A percentile compares a stretch with the other conserved stretches of the same genome.
These are phyloP conservation scores for Bhutanitis thaidina DNA, from an alignment of 2,888 invertebrate species.

Conservation along the genomic window DNA sequence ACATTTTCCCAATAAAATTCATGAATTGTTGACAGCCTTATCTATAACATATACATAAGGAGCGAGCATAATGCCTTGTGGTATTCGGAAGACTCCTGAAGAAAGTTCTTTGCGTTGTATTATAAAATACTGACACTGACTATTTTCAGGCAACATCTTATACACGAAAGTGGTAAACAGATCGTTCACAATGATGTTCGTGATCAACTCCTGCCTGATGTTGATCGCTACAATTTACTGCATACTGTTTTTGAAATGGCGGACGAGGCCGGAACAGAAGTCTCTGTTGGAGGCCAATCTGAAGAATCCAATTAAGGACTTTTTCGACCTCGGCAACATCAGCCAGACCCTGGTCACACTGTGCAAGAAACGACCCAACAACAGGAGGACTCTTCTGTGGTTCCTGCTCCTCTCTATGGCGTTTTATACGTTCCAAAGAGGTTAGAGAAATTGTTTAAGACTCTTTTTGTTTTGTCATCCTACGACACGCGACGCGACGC, in stretches of 20 bases:
- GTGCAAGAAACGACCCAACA: slow-evolving; percentile 77
- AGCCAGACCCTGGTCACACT: slow-evolving; percentile 82
- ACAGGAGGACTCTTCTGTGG: slow-evolving; percentile 82
- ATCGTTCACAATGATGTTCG: slow-evolving; percentile 87
- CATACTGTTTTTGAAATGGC: slow-evolving; percentile 83
- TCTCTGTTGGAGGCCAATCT: slow-evolving; percentile 80
- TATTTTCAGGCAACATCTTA: slow-evolving; percentile 81
- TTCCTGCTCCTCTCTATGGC: slow-evolving; percentile 87
- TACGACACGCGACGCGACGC: no score
- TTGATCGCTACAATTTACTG: slow-evolving; percentile 83
- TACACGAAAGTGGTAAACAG: slow-evolving; percentile 80
- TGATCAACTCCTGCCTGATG: slow-evolving; percentile 83
- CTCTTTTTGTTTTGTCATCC: no score
- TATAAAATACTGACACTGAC: no score
- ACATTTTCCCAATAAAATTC: no score
- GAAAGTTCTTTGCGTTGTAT: no score
- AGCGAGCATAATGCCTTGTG: no score
- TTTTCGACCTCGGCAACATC: slow-evolving; percentile 86
- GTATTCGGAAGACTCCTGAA: no score
- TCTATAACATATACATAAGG: no score
- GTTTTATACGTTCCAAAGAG: slow-evolving; percentile 89
- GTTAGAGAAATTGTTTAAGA: slow-evolving; percentile 37
- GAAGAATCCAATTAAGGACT: slow-evolving; percentile 82
- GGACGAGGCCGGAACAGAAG: slow-evolving; percentile 82
- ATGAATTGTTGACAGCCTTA: no score